These are phyloP conservation scores for Drosophila santomea DNA, from an alignment of 1,140 invertebrate genomes.

Conservation along the genomic window DNA sequence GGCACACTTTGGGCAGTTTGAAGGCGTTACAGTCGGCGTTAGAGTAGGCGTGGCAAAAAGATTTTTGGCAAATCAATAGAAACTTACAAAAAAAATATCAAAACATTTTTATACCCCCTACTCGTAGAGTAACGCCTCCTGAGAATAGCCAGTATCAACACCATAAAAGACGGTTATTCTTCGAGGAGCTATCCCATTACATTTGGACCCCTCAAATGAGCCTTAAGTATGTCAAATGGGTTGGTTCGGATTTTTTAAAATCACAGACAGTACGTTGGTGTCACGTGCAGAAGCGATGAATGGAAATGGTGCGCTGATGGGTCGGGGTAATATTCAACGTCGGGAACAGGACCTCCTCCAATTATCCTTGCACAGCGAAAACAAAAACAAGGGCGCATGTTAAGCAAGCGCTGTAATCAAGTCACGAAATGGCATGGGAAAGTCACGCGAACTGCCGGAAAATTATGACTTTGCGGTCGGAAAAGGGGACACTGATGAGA, in stretches of 20 bases:
- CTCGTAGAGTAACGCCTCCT: no score
- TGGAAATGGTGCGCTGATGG: slow-evolving; percentile 3
- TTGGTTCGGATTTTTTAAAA: slow-evolving; percentile 56
- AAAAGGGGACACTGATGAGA: slow-evolving; percentile 25
- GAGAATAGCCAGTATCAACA: neutral
- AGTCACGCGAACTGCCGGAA: slow-evolving; percentile 75
- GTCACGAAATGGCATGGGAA: slow-evolving; percentile 72
- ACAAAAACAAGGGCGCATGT: slow-evolving; percentile 55
- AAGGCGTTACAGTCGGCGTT: no score
- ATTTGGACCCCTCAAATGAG: neutral
- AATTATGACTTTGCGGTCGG: slow-evolving; percentile 66
- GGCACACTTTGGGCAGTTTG: no score
- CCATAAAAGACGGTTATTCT: neutral
- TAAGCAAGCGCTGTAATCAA: slow-evolving; percentile 63
- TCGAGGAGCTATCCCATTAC: slow-evolving; percentile 1
- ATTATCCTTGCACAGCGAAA: slow-evolving; percentile 26
- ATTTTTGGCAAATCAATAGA: no score
- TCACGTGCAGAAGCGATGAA: slow-evolving; percentile 53
- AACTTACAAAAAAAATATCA: no score
- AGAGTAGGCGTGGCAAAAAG: no score
- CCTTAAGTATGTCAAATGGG: slow-evolving; percentile 37
- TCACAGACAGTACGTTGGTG: slow-evolving; percentile 59
- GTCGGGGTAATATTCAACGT: slow-evolving; percentile 3
- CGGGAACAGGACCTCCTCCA: neutral
- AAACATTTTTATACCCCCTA: no score